Evolutionary conservation across 2,888 invertebrate species (phyloP).

Genomic region (Synergus japonicus): DNA sequence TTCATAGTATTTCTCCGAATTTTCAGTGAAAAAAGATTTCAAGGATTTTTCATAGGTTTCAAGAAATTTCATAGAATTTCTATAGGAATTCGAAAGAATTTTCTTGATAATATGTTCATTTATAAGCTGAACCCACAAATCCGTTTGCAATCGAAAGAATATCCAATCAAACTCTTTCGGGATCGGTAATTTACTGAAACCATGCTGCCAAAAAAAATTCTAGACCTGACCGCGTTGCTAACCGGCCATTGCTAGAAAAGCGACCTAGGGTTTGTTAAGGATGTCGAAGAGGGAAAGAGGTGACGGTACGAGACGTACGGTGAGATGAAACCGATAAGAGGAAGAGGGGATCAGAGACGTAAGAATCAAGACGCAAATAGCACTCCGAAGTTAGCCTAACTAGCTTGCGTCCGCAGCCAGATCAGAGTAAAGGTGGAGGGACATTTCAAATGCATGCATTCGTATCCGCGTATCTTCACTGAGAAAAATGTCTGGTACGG

Average conservation of each 20-base stretch:
- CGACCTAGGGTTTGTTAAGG: slow-evolving; percentile 45
- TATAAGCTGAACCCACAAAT: not conserved
- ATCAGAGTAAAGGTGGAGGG: not conserved
- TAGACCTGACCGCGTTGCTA: slow-evolving; percentile 63
- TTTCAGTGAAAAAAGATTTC: too few relatives aligned
- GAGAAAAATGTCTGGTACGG: too few relatives aligned
- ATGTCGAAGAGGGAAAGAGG: slow-evolving; percentile 46
- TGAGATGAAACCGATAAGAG: slow-evolving; percentile 40
- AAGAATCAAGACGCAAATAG: slow-evolving; percentile 76
- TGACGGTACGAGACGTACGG: slow-evolving; percentile 46
- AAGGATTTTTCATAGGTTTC: too few relatives aligned
- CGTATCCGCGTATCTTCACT: slow-evolving; percentile 1
- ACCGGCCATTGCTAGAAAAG: slow-evolving; percentile 61
- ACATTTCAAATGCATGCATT: not conserved
- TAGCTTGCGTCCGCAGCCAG: slow-evolving; percentile 58
- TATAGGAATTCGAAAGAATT: too few relatives aligned
- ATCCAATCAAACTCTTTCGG: not conserved
- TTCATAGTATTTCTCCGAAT: too few relatives aligned
- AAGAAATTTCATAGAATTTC: too few relatives aligned
- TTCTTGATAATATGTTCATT: not conserved
- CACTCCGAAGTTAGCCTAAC: slow-evolving; percentile 77
- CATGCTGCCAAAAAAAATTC: slow-evolving; percentile 24
- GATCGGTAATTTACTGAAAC: not conserved
- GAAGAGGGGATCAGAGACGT: slow-evolving; percentile 63
- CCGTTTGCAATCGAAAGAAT: not conserved